phyloP scores from a whole-genome alignment of 1,140 invertebrate genomes.

The Pseudoatta argentina region DNA sequence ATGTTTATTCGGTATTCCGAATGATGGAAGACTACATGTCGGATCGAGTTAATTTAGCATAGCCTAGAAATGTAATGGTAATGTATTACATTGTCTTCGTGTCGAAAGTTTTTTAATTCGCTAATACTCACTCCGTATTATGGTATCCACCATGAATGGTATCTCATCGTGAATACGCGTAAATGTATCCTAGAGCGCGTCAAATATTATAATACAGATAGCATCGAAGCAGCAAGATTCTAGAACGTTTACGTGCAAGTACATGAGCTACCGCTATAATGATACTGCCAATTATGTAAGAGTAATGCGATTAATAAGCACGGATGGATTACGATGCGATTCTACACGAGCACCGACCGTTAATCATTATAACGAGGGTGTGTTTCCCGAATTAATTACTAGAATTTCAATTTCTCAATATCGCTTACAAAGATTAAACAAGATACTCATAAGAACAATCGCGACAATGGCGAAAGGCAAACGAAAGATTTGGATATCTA shows the following conservation, averaged over 20 bases:
- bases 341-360: constrained; percentile 38
- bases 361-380: constrained; percentile 53
- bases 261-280: constrained; percentile 23
- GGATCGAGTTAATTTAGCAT: constrained; percentile 45
- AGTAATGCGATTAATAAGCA: constrained; percentile 62
- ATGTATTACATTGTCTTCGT: constrained; percentile 16
- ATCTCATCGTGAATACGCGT: constrained; percentile 11
- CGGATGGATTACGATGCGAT: constrained; percentile 55
- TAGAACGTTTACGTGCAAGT: constrained; percentile 28
- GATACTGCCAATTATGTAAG: constrained; percentile 52
- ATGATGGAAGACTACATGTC: constrained; percentile 36
- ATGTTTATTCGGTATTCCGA: constrained; percentile 47
- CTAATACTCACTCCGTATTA: background rate
- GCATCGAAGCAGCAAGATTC: constrained; percentile 10
- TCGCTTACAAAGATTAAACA: constrained; percentile 14
- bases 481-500: background rate
- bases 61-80: constrained; percentile 20
- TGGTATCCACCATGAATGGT: background rate
- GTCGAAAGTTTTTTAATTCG: constrained; percentile 29
- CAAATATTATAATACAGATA: constrained; percentile 16
- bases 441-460: background rate
- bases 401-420: constrained; percentile 52
- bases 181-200: background rate
- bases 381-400: constrained; percentile 52
- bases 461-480: background rate